Evolutionary conservation across 1,140 invertebrate species (phyloP).

Genomic region (Hetaerina americana): DNA sequence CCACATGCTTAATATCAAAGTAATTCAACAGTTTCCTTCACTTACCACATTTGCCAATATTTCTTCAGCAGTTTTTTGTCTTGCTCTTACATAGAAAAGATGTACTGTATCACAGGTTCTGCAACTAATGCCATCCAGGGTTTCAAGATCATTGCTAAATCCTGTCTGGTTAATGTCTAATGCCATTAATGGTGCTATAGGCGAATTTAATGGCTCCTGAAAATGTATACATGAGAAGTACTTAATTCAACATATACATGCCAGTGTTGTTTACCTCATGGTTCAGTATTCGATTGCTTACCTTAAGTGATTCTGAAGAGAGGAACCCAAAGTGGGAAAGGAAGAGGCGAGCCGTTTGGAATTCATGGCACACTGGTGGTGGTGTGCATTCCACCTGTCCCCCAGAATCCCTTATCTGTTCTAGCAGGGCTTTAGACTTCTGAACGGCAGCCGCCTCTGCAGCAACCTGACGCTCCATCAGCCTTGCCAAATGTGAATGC

Average conservation of each 20-base stretch:
- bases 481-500: slow-evolving; percentile 36
- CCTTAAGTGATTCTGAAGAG: slow-evolving; percentile 53
- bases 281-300: too few relatives aligned
- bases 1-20: too few relatives aligned
- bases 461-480: slow-evolving; percentile 40
- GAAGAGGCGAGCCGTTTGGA: slow-evolving; percentile 86
- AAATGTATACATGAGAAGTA: too few relatives aligned
- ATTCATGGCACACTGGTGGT: slow-evolving; percentile 73
- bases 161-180: slow-evolving; percentile 58
- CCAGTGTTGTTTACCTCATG: too few relatives aligned
- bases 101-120: slow-evolving; percentile 86
- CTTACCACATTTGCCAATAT: slow-evolving; percentile 73
- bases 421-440: slow-evolving; percentile 25
- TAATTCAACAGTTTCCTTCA: slow-evolving; percentile 18
- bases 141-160: slow-evolving; percentile 57
- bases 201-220: slow-evolving; percentile 27
- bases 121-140: slow-evolving; percentile 65
- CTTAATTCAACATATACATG: too few relatives aligned
- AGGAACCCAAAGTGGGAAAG: slow-evolving; percentile 89
- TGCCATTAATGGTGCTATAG: slow-evolving; percentile 52
- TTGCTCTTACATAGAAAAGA: slow-evolving; percentile 84
- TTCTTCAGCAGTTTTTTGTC: slow-evolving; percentile 59
- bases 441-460: slow-evolving; percentile 30
- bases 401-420: slow-evolving; percentile 29
- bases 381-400: slow-evolving; percentile 56